phyloP scores from a whole-genome alignment of 2,113 vertebrate genomes.

The Eulemur rufifrons region DNA sequence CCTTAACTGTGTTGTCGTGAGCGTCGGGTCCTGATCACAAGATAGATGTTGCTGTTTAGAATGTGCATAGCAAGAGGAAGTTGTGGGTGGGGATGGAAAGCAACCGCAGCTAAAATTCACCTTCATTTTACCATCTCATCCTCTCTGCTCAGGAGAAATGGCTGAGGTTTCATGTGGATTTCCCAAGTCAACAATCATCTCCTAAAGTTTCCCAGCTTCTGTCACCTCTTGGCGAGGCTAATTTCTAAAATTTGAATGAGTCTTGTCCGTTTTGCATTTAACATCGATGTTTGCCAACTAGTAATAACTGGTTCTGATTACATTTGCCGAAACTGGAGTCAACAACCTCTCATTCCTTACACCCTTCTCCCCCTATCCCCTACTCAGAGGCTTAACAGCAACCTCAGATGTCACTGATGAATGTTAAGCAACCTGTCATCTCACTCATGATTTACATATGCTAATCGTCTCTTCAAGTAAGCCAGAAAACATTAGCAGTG shows the following conservation, averaged over 20 bases:
- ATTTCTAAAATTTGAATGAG: constrained; percentile 60
- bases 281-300: background rate
- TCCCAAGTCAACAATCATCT: background rate
- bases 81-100: constrained; percentile 24
- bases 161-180: constrained; percentile 28
- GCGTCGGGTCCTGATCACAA: background rate
- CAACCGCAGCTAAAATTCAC: constrained; percentile 3
- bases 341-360: accelerated
- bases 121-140: accelerated
- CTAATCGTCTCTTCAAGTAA: constrained; percentile 83
- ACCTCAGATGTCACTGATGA: constrained; percentile 67
- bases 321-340: constrained; percentile 54
- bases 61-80: background rate
- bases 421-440: constrained; percentile 81
- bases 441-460: constrained; percentile 83
- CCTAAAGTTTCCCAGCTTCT: constrained; percentile 44
- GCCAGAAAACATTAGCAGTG: constrained; percentile 83
- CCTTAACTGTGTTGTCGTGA: constrained; percentile 90
- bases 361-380: background rate
- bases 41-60: background rate
- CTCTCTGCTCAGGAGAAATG: background rate
- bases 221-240: constrained; percentile 49
- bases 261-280: background rate
- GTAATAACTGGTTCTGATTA: background rate
- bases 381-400: constrained; percentile 47